Evolutionary conservation across 1,140 invertebrate species (phyloP), one percentile per base, ranked within the genome.

Genomic region (Apocrypta bakeri): DNA sequence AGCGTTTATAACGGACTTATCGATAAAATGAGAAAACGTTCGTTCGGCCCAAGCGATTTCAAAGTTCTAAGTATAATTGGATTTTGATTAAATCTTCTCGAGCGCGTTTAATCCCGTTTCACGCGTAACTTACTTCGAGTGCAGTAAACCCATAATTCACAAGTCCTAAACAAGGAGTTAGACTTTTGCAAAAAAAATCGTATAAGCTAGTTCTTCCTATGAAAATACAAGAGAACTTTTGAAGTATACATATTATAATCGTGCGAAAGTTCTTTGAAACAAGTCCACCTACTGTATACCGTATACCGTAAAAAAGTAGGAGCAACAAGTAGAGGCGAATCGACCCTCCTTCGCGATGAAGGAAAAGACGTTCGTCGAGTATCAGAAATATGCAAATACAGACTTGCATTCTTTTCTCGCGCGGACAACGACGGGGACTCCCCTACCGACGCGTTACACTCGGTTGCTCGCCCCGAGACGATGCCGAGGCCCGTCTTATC

Each of bases 11-110:
- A 25, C 25, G n/a, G 63, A 9, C 12, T 48, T 48, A 17, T 48
- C 42, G 42, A 48, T 17, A 48, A 17, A 48, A 48, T 12, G 11
- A 48, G 48, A 56, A 17, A n/a, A n/a, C 14, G 33, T 33, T 78
- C 33, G 17, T 64, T 66, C 76, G 40, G 17, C 3, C 7, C 21
- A 12, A 29, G 63, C 25, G 27, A 29, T 27, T 72, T 17, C 29
- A n/a, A 72, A 37, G 21, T 40, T 72, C 29, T 72, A 40, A 72
- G 69, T 40, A 72, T 72, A 72, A 72, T 72, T 72, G 69, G n/a
- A 29, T 37, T 72, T 72, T 29, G 31, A 72, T 40, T 33, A 37
- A 72, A 33, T 37, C 69, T 33, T 72, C 69, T 14, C 63, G 17
- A 29, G 63, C 63, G 63, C 63, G 14, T 66, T 66, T 33, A 72